Conservation (phyloP, 2,797 vertebrate species). For the Myotis findleyi region DNA sequence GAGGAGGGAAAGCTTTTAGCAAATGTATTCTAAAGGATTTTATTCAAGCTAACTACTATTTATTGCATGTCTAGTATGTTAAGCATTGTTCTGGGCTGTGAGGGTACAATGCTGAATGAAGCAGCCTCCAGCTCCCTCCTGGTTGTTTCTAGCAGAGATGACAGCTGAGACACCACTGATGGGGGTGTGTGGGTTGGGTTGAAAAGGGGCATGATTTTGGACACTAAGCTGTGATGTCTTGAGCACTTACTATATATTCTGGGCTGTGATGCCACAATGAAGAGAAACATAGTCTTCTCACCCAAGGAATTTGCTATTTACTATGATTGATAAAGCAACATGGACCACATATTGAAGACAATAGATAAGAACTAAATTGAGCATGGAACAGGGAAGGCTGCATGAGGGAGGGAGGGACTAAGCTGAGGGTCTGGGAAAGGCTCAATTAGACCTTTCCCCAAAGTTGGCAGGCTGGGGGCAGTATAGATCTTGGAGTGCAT, state of each 20-base stretch:
- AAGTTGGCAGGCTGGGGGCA: not conserved
- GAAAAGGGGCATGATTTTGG: not conserved
- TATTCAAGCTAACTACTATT: not conserved
- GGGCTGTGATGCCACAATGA: not conserved
- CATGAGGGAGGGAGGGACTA: not conserved
- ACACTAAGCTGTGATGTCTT: not conserved
- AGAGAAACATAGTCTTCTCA: not conserved
- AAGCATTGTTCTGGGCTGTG: not conserved
- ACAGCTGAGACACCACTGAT: not conserved
- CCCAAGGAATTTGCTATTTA: not conserved
- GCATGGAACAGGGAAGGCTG: not conserved
- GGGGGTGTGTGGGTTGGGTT: not conserved
- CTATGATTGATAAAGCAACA: not conserved
- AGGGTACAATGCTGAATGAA: not conserved
- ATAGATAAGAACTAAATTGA: not conserved
- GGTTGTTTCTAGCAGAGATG: not conserved
- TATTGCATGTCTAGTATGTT: not conserved
- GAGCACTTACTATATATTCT: not conserved
- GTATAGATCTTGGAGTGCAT: not conserved
- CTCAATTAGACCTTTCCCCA: not conserved
- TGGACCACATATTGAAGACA: not conserved
- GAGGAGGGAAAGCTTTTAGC: not conserved
- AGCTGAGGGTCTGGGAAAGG: not conserved
- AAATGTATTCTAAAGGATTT: not conserved
- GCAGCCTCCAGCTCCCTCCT: accelerated